phyloP scores from a whole-genome alignment of 2,888 invertebrate genomes.

The Apocheima hispidaria region DNA sequence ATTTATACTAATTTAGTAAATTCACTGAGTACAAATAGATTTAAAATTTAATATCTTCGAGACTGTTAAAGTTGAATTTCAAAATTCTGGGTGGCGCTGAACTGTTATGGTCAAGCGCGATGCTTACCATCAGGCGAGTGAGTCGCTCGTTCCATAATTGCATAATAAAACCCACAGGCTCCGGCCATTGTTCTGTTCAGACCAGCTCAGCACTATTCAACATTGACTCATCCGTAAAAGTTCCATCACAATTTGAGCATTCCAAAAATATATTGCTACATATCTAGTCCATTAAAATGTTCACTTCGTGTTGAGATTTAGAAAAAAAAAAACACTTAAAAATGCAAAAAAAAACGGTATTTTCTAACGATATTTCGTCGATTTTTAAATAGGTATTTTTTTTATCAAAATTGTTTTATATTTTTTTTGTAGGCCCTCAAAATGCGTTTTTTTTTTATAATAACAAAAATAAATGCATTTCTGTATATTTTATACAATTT shows the following conservation, averaged over 20 bases:
- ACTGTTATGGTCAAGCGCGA: too few species aligned
- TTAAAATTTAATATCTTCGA: too few species aligned
- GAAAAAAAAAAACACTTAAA: constrained; percentile 13
- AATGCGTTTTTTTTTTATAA: neutral
- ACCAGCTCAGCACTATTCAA: constrained; percentile 2
- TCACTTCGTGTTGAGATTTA: constrained; percentile 15
- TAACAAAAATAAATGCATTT: neutral
- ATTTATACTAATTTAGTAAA: too few species aligned
- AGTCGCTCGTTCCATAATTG: too few species aligned
- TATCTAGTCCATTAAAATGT: neutral
- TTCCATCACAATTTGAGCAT: constrained; percentile 47
- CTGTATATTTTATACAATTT: neutral
- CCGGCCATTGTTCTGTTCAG: neutral
- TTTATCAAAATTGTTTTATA: neutral
- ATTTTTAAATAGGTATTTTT: neutral
- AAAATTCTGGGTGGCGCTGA: too few species aligned
- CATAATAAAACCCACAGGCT: too few species aligned
- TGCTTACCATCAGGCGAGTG: too few species aligned
- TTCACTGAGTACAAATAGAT: too few species aligned
- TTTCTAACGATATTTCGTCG: too few species aligned
- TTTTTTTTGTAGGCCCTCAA: neutral
- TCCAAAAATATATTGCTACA: constrained; percentile 48
- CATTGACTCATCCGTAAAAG: constrained; percentile 30
- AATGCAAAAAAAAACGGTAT: too few species aligned
- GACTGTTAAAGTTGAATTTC: too few species aligned